These are phyloP conservation scores for Phylloscopus trochiloides DNA, from an alignment of 2,113 vertebrate species.

Conservation along the genomic window DNA sequence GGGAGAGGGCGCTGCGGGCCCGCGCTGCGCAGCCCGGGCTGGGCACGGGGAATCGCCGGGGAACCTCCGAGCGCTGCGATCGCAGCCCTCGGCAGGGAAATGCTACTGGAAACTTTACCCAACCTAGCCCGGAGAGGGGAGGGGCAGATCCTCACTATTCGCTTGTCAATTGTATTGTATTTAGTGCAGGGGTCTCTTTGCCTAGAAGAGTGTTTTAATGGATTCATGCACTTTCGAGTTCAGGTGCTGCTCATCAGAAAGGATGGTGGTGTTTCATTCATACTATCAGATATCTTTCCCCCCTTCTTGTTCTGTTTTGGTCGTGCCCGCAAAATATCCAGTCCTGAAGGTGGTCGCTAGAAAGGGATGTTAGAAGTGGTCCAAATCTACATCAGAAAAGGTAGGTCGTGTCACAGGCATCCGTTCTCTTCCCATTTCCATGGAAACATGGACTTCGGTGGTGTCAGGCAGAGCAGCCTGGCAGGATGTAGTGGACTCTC, in stretches of 20 bases:
- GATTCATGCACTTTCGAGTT: not conserved
- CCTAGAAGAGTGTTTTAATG: not conserved
- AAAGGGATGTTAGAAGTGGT: not conserved
- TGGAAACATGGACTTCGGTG: conserved; percentile 19
- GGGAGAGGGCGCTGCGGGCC: conserved; percentile 17
- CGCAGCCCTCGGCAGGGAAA: not conserved
- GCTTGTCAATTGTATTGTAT: not conserved
- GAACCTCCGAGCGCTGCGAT: not conserved
- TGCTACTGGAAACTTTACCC: not conserved
- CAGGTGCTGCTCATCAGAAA: not conserved
- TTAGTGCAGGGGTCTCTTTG: not conserved
- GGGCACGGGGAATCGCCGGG: not conserved
- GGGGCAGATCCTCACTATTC: not conserved
- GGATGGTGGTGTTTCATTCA: not conserved
- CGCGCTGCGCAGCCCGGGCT: not conserved
- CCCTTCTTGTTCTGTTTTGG: not conserved
- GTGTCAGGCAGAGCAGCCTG: not conserved
- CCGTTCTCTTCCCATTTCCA: conserved; percentile 42
- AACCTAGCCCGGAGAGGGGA: not conserved
- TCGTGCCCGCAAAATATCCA: not conserved
- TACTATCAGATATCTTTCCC: not conserved
- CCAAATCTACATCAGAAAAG: not conserved
- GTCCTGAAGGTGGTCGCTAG: not conserved
- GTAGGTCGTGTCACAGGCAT: not conserved
- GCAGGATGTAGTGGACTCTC: not conserved